Evolutionary conservation across 2,888 invertebrate genomes (phyloP).

Genomic region (Leptopilina myrica): DNA sequence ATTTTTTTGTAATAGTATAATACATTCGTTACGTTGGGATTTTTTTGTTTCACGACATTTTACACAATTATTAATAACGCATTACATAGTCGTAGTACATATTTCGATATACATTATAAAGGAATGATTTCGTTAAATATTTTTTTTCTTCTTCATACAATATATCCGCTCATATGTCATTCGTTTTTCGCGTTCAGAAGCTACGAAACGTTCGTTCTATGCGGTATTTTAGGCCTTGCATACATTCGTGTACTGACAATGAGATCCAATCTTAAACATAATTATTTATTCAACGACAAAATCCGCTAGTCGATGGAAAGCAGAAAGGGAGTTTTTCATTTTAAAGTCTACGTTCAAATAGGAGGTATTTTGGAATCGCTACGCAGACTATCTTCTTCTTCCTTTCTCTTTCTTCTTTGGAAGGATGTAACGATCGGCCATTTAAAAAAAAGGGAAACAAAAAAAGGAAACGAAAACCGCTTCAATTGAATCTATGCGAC

Average conservation of each 20-base stretch:
- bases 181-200: conserved; percentile 57
- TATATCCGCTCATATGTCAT: conserved; percentile 55
- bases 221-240: conserved; percentile 70
- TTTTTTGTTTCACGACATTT: conserved; percentile 63
- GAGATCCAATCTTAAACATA: conserved; percentile 68
- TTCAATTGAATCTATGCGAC: conserved; percentile 50
- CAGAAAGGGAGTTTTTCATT: conserved; percentile 58
- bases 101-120: conserved; percentile 72
- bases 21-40: conserved; percentile 69
- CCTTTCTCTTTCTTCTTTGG: conserved; percentile 39
- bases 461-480: conserved; percentile 53
- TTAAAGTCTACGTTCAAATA: conserved; percentile 11
- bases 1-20: conserved; percentile 56
- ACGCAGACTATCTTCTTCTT: conserved; percentile 28
- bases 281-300: conserved; percentile 55
- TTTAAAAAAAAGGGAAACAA: conserved; percentile 46
- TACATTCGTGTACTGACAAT: conserved; percentile 64
- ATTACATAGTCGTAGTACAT: conserved; percentile 71
- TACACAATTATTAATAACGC: conserved; percentile 71
- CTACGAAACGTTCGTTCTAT: conserved; percentile 60
- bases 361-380: conserved; percentile 44
- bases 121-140: conserved; percentile 75
- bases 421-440: conserved; percentile 49
- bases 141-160: conserved; percentile 55
- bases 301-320: conserved; percentile 56